Percentiles rank a stretch among this genome's conserved stretches.
These are phyloP conservation scores for Lymantria dispar DNA, from an alignment of 2,888 invertebrate species.

Conservation along the genomic window DNA sequence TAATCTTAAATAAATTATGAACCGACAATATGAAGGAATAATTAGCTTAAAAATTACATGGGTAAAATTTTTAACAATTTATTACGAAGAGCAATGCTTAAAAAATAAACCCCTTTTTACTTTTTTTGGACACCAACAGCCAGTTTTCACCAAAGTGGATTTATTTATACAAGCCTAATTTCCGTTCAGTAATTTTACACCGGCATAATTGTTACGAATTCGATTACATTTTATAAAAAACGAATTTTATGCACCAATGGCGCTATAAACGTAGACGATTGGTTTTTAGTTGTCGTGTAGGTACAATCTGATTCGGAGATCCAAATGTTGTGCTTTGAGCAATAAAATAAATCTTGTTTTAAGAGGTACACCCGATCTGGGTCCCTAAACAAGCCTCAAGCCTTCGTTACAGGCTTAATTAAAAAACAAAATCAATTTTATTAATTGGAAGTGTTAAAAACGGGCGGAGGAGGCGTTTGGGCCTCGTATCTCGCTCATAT, in stretches of 20 bases:
- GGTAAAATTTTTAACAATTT: too few species aligned
- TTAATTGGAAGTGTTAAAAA: constrained; percentile 83
- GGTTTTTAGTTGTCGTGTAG: constrained; percentile 48
- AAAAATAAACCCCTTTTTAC: too few species aligned
- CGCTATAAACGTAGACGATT: constrained; percentile 60
- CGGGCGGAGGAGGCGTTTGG: constrained; percentile 76
- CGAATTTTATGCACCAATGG: constrained; percentile 54
- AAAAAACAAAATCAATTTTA: constrained; percentile 83
- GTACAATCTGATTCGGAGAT: constrained; percentile 52
- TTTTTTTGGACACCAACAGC: constrained; percentile 15
- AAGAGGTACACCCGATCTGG: constrained; percentile 73
- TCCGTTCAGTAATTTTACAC: constrained; percentile 50
- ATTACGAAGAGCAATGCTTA: too few species aligned
- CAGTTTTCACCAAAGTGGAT: constrained; percentile 28
- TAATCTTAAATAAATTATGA: too few species aligned
- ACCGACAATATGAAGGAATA: too few species aligned
- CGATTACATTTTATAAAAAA: constrained; percentile 57
- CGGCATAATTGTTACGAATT: constrained; percentile 47
- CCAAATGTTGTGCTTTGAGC: constrained; percentile 69
- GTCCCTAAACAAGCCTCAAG: constrained; percentile 67
- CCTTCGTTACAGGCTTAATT: constrained; percentile 78
- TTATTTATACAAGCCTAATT: constrained; percentile 47
- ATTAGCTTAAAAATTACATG: too few species aligned
- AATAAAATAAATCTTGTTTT: constrained; percentile 79
- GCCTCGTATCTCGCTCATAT: constrained; percentile 74